Percentiles rank a stretch among this genome's conserved stretches.
Conservation (phyloP, 2,113 vertebrate genomes). For the Muscicapa adusta region DNA sequence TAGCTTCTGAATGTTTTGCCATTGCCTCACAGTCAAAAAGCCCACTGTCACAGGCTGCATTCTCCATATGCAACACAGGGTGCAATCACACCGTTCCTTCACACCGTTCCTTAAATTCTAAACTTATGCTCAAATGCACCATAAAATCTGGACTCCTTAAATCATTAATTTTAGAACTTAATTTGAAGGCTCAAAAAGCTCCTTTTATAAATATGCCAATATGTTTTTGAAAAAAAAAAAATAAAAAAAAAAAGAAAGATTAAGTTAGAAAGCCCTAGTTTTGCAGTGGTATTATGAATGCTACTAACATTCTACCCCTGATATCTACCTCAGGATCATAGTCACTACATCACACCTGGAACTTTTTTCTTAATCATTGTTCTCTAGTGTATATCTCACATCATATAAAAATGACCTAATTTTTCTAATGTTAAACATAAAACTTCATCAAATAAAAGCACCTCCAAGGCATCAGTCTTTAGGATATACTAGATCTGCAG, state of each 20-base stretch:
- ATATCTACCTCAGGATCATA: neutral
- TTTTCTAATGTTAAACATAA: neutral
- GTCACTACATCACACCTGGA: neutral
- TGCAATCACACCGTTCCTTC: neutral
- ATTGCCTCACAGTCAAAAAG: neutral
- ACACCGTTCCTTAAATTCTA: neutral
- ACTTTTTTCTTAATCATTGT: neutral
- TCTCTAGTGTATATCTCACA: neutral
- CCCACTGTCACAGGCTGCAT: neutral
- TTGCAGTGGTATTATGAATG: neutral
- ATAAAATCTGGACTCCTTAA: neutral
- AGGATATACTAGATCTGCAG: neutral
- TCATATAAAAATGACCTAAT: neutral
- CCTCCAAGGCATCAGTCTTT: neutral
- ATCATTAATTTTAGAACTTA: neutral
- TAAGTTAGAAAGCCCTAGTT: neutral
- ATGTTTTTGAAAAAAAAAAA: neutral
- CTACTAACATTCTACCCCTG: neutral
- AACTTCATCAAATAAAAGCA: neutral
- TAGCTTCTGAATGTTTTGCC: neutral
- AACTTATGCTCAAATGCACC: neutral
- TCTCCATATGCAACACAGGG: neutral
- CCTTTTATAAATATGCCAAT: neutral
- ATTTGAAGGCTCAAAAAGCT: neutral
- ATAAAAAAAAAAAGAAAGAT: neutral